phyloP scores from a whole-genome alignment of 2,113 vertebrate species.

The Hypocryptadius cinnamomeus region DNA sequence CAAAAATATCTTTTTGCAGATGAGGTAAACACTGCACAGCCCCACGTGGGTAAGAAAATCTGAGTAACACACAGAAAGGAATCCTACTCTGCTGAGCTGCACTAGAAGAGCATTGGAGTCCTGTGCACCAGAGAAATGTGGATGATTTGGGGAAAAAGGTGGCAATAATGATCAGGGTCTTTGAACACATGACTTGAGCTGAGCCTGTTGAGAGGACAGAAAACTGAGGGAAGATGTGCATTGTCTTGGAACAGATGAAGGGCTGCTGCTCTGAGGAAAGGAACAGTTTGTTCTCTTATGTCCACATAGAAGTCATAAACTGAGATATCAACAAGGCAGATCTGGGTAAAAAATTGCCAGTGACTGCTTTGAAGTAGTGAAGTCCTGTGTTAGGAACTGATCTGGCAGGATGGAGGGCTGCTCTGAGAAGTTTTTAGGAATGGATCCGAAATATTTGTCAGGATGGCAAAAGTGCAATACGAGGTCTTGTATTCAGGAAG shows the following conservation, averaged over 20 bases:
- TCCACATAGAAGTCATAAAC: neutral
- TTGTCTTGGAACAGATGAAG: neutral
- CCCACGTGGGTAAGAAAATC: neutral
- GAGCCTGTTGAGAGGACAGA: neutral
- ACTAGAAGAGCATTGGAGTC: neutral
- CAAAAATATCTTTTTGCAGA: neutral
- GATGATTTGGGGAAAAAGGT: neutral
- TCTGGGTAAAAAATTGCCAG: neutral
- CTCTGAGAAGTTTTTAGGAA: neutral
- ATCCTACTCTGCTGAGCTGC: neutral
- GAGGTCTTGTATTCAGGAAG: neutral
- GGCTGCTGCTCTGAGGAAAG: neutral
- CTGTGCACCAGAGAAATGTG: neutral
- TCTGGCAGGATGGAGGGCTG: neutral
- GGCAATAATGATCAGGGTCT: neutral
- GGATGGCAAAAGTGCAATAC: neutral
- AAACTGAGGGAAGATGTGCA: neutral
- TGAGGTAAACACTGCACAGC: neutral
- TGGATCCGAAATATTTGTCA: neutral
- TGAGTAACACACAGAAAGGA: accelerated
- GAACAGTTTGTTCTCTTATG: neutral
- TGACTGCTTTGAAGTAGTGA: neutral
- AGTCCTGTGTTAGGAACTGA: neutral
- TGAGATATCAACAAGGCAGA: neutral
- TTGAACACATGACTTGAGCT: neutral